Base-by-base conservation (phyloP, 2,797 vertebrate genomes). In the Cetoscarus ocellatus region DNA sequence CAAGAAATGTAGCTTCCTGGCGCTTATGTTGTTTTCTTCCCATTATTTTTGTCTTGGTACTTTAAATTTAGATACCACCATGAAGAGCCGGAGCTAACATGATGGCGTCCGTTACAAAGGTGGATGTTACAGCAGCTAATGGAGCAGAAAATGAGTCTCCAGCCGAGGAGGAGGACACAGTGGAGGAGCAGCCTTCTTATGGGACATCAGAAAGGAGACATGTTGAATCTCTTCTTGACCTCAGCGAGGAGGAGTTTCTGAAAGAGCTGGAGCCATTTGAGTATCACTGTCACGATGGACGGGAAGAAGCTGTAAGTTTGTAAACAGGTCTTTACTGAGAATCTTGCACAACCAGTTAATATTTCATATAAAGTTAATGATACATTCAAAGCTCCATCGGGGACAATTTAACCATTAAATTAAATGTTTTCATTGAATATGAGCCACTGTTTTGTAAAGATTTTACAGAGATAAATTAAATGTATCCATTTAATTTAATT, bases 271-370 rank as follows among this genome's bases (percentile, higher is more conserved):
- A 91, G 67, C 81, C 83, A 0, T 39, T 70, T 0, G 89, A 94
- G 56, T 83, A 71, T 73, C 58, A 79, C 1, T 88, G 85, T 47
- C 88, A 89, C 60, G 83, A 88, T n/a, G 94, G 93, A 42, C 95
- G 93, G 96, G 95, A 96, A 56, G 94, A 96, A 65, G 95, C 95
- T 42, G 96, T 98, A 76, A 96, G 96, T 96, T 55, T 3, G 64
- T 39, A 6, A 13, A 27, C 27, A 27, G 27, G 27, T 27, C 27
- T 27, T 27, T 27, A 27, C 27, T 27, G 27, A 2, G 27, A 4
- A 27, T n/a, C 27, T 27, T 27, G n/a, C 27, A 27, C 27, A 27
- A 27, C 27, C 27, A 27, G 27, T 27, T 27, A 27, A 27, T n/a
- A 27, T 2, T 27, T 27, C 27, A 27, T n/a, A 27, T 27, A 27